Base-by-base conservation (phyloP, 23 tunicate genomes). In the Trididemnum miniatum region DNA sequence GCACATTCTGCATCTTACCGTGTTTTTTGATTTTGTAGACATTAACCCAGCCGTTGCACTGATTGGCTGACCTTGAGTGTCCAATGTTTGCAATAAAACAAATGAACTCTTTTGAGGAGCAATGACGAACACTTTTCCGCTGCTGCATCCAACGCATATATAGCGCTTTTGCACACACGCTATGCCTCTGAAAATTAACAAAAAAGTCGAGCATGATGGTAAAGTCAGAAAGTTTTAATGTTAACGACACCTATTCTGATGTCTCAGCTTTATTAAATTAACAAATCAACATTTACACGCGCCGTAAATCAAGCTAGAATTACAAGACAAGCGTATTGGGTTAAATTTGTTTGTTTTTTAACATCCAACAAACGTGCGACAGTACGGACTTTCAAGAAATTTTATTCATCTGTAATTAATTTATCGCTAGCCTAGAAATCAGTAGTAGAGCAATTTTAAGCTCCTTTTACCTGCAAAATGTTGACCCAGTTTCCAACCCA, bases 381-480 rank as follows among this genome's bases (percentile, higher is more conserved):
- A n/a, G n/a, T n/a, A n/a, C n/a, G n/a, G n/a, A n/a, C n/a, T n/a
- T n/a, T n/a, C n/a, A n/a, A n/a, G n/a, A n/a, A n/a, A n/a, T n/a
- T n/a, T n/a, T n/a, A n/a, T n/a, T n/a, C n/a, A n/a, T n/a, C n/a
- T n/a, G n/a, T n/a, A n/a, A n/a, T n/a, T n/a, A n/a, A n/a, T n/a
- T n/a, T n/a, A n/a, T n/a, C n/a, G n/a, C 18, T 9, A 18, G 15
- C 57, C 12, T 18, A 49, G 57, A 18, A 49, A 18, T 18, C 30
- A 75, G 2, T 29, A 1, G 38, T 31, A 35, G 26, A 5, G 2
- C 18, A 2, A 75, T 9, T 36, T 32, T 34, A 31, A 26, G n/a
- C n/a, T n/a, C n/a, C n/a, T n/a, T 12, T 62, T 25, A 87, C 92
- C 92, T 87, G 82, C 86, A 87, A 50, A 37, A 87, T 1, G 76